Base-by-base conservation (phyloP, 2,797 vertebrate genomes). In the Acanthurus tractus region DNA sequence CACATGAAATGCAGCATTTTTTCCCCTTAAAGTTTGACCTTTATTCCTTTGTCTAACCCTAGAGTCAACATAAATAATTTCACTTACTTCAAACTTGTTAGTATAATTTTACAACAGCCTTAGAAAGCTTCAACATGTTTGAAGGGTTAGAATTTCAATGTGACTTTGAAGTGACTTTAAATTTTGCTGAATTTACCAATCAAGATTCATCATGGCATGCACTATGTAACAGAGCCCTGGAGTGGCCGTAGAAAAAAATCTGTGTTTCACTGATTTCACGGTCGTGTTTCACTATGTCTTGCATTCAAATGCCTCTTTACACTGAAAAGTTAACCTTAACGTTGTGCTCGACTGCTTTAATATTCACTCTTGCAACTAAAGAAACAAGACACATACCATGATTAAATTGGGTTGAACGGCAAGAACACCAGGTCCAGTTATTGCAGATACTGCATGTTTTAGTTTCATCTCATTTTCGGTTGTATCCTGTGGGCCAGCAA, bases 401-500 rank as follows among this genome's bases (percentile, higher is more conserved):
- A 59, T 61, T n/a, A 66, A 3, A 73, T n/a, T 55, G 29, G 42
- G 48, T 15, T 58, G 29, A 58, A 29, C 11, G 7, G 40, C 44
- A 36, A 48, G 62, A 68, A 71, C 8, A 70, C 23, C 22, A 14
- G 8, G 36, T 74, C 61, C 13, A 63, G 36, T 65, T 61, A 36
- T 17, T 73, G 22, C 14, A 49, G 63, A 49, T 23, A 58, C 77
- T 74, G 20, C 70, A 54, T 18, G 6, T 78, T 70, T 69, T 61
- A 46, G 4, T 12, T 64, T 54, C 15, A 49, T 29, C 52, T 81
- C 34, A 54, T 48, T 20, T 65, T 74, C 61, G 63, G 44, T 38
- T 70, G 57, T 52, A 46, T 69, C 68, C 52, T 22, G 22, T 36
- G 40, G 75, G 58, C 78, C 79, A 76, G 71, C 70, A 77, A 74